Base-by-base conservation (phyloP, 2,797 vertebrate species). In the Arrhamphus sclerolepis region DNA sequence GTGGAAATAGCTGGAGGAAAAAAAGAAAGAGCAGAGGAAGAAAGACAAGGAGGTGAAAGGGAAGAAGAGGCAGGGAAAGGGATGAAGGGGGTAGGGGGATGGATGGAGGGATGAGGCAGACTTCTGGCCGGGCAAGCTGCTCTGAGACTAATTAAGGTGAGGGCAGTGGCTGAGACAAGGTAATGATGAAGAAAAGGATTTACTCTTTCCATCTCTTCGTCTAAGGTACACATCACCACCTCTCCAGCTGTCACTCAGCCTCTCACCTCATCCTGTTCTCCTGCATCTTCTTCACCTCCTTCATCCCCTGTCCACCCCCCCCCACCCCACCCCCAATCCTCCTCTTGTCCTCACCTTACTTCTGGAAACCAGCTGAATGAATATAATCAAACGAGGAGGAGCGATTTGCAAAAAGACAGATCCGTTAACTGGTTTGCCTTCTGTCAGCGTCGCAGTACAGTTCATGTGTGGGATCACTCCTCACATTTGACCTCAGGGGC, bases 181-280 rank as follows among this genome's bases (percentile, higher is more conserved):
- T 91, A 91, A 92, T 93, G 91, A 92, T 92, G 91, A 91, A 91
- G 89, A 91, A 92, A 91, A 91, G 91, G 91, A 91, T 92, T 92
- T 93, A 89, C 82, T 88, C 81, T 87, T 85, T 86, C 84, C 70
- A 66, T 83, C 85, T 65, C 79, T 78, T 63, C 75, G 40, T 88
- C 82, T 80, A 58, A 85, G 78, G 73, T 62, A 38, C 80, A 77
- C 77, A 56, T 77, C 78, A 61, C 75, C 77, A 64, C 81, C 81
- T 72, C 78, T 70, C 75, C 0, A 31, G 47, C 81, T 58, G 21
- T 77, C 85, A 69, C 81, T 84, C 83, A 66, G 57, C 42, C 67
- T 55, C 80, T 70, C 78, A 42, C 78, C 34, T 57, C 66, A 74
- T 56, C 66, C 56, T 43, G 31, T 40, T 49, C 55, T 29, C 13